Evolutionary conservation across 2,113 vertebrate genomes (phyloP).

Genomic region (Zosterops borbonicus): DNA sequence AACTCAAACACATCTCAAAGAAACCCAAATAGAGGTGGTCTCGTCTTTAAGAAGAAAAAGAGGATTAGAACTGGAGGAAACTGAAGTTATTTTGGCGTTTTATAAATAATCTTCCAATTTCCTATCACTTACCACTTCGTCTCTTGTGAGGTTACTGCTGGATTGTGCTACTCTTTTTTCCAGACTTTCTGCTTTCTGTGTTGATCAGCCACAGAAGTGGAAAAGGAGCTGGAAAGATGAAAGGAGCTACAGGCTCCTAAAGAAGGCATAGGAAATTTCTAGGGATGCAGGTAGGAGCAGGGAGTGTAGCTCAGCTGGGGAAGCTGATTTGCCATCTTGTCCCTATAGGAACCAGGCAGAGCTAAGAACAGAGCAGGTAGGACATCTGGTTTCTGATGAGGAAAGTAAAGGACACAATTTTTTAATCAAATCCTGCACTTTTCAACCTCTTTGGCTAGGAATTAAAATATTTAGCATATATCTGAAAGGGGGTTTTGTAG

Average conservation of each 20-base stretch:
- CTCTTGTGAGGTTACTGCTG: not conserved
- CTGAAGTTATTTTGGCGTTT: not conserved
- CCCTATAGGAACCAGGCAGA: not conserved
- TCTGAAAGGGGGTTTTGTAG: not conserved
- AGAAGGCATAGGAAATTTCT: not conserved
- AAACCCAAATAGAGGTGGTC: not conserved
- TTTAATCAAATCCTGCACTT: not conserved
- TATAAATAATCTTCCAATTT: slow-evolving; percentile 14
- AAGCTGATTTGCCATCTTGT: not conserved
- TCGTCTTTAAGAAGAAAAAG: not conserved
- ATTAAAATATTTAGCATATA: not conserved
- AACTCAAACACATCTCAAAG: not conserved
- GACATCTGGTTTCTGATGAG: not conserved
- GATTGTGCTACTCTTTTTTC: not conserved
- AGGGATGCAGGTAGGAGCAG: not conserved
- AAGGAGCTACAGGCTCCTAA: not conserved
- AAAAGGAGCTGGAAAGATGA: not conserved
- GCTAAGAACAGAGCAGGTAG: not conserved
- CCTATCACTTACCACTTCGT: not conserved
- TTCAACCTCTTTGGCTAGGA: not conserved
- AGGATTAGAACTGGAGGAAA: not conserved
- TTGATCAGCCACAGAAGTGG: not conserved
- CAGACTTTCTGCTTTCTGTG: not conserved
- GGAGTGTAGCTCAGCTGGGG: not conserved
- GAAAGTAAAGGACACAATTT: not conserved